Base-by-base conservation (phyloP, 2,888 invertebrate genomes). In the Euplexia lucipara region DNA sequence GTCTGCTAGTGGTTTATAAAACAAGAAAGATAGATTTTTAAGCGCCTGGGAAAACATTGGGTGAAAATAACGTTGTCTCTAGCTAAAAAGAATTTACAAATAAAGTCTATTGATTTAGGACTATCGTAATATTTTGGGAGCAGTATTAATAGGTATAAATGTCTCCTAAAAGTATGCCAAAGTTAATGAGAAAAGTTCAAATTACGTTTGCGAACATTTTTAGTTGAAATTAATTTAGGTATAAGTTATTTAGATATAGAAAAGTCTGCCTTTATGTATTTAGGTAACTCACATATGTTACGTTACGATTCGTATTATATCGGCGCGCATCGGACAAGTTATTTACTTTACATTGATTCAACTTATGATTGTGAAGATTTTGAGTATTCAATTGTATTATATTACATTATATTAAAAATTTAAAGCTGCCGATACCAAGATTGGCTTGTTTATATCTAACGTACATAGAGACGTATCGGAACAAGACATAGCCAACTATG, bases 101-200 rank as follows among this genome's bases (percentile, higher is more conserved):
- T 16, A 18, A 16, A 9, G 18, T 34, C 18, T 10, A 64, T 18
- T 61, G 18, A 37, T 61, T 62, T 22, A 12, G 18, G 12, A 26
- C 39, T 22, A 22, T 16, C n/a, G 16, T 22, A 20, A 8, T 7
- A 32, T 54, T 30, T 35, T 18, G n/a, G 7, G 12, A 37, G 7
- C 12, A 18, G 22, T 22, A 32, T 22, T 37, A 47, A 30, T 52
- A 42, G n/a, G n/a, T 47, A 14, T 34, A 67, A 20, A n/a, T 30
- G n/a, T n/a, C n/a, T 39, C 8, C 57, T 16, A 42, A 47, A 41
- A 8, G 26, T 30, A 45, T 32, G 22, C 2, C 10, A 16, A 62
- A 16, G 5, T 16, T 37, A 64, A 64, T 47, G 51, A 42, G 32
- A 37, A 51, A 70, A 41, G 35, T 72, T 72, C 1, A 42, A 42